Evolutionary conservation across 53 echinoderm and acorn worm genomes (phyloP), one percentile per base, ranked within the genome.

Genomic region (Stichopus horrens): DNA sequence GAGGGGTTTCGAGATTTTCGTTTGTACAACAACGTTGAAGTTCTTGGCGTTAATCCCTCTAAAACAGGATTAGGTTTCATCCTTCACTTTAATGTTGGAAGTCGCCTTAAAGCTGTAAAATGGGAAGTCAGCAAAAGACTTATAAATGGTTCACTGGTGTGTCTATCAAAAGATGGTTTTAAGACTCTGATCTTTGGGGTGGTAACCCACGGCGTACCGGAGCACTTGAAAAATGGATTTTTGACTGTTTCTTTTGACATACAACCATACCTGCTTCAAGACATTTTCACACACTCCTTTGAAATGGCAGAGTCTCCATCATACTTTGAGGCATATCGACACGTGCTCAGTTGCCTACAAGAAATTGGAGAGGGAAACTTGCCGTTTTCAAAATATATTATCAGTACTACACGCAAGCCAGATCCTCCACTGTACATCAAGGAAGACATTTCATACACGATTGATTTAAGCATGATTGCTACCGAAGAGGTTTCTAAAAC

Each of bases 301-400:
- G 56, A 80, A 55, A 97, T 97, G 97, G 90, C 92, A 5, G 97
- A 97, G 76, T 90, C 97, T 1, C 58, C 88, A 21, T 89, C 95
- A 14, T 95, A 92, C 90, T 92, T 98, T 77, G 98, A 96, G 77
- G 98, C 95, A 7, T 95, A 96, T 57, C 86, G 94, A 11, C 94
- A 89, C 53, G 93, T 95, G 11, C 77, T 98, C 5, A 76, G 92
- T 57, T 92, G 94, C 8, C 86, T 98, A 58, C 90, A 91, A 66
- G 59, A 92, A 21, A 92, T 94, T 37, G 59, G 75, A 22, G 53
- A 90, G 9, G 54, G 76, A 7, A 77, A 89, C 16, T 76, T 95
- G 9, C 95, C 98, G 16, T 86, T 98, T 21, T 22, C 86, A 88
- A 76, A 77, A 4, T 93, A 98, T 80, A 89, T 98, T 74, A 88